phyloP scores from a whole-genome alignment of 2,113 vertebrate species.

The Seriola quinqueradiata region DNA sequence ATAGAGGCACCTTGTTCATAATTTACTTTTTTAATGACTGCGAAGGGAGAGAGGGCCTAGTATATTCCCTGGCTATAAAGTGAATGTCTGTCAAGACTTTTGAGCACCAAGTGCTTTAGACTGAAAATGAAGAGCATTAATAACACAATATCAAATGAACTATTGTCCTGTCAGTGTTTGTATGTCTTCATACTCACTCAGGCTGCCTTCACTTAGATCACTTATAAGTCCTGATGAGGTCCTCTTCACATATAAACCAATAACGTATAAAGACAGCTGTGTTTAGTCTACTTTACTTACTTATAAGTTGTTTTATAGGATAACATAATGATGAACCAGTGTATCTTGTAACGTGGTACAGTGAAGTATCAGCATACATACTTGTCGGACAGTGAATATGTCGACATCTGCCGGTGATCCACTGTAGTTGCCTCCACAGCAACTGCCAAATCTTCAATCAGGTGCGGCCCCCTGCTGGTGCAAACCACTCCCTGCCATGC shows the following conservation, averaged over 20 bases:
- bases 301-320: too few relatives aligned
- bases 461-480: constrained; percentile 42
- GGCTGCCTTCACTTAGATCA: not conserved
- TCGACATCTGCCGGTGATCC: constrained; percentile 55
- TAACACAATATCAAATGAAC: not conserved
- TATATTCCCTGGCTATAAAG: constrained; percentile 10
- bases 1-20: constrained; percentile 16
- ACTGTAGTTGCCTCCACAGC: not conserved
- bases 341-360: not conserved
- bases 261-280: too few relatives aligned
- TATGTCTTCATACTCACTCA: not conserved
- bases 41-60: not conserved
- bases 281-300: too few relatives aligned
- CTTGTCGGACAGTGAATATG: constrained; percentile 8
- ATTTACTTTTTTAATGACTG: constrained; percentile 27
- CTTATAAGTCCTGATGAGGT: too few relatives aligned
- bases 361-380: not conserved
- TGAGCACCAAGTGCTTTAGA: not conserved
- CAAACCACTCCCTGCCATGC: constrained; percentile 25
- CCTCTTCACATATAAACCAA: too few relatives aligned
- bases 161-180: not conserved
- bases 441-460: constrained; percentile 12
- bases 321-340: too few relatives aligned
- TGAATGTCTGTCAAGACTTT: constrained; percentile 16
- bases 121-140: not conserved